Evolutionary conservation across 2,888 invertebrate genomes (phyloP).

Genomic region (Hyposoter dolosus): DNA sequence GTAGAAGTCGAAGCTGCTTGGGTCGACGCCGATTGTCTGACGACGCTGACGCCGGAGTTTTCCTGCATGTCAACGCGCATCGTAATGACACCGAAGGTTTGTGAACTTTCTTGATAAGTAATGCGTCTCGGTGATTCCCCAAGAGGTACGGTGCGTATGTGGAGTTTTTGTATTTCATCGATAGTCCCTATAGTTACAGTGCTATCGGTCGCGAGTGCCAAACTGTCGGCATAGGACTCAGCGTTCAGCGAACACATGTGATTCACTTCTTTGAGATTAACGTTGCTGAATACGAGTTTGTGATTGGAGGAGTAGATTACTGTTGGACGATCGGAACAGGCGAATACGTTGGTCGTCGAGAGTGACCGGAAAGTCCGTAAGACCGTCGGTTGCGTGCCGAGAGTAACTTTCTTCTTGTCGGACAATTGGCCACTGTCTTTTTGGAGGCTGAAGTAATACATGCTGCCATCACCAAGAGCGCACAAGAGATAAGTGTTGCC

Average conservation of each 20-base stretch:
- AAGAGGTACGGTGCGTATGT: constrained; percentile 97
- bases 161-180: constrained; percentile 99
- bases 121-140: constrained; percentile 98
- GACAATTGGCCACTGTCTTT: constrained; percentile 90
- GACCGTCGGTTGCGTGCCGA: constrained; percentile 99
- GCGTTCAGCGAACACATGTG: constrained; percentile 99
- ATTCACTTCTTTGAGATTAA: constrained; percentile 96
- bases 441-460: constrained; percentile 97
- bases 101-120: constrained; percentile 96
- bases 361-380: constrained; percentile 95
- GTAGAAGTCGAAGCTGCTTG: constrained; percentile 89
- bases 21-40: constrained; percentile 92
- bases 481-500: constrained; percentile 95
- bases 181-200: constrained; percentile 98
- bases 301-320: constrained; percentile 99
- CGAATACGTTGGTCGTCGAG: constrained; percentile 98
- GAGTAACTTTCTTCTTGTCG: constrained; percentile 97
- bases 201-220: constrained; percentile 95
- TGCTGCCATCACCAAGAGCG: constrained; percentile 98
- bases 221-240: constrained; percentile 96
- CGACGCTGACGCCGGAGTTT: constrained; percentile 87
- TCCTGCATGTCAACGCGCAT: constrained; percentile 95
- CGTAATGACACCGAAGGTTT: constrained; percentile 97
- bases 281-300: constrained; percentile 99
- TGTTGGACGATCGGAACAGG: constrained; percentile 99